A percentile compares a stretch with the other conserved stretches of the same genome.
phyloP scores from a whole-genome alignment of 1,140 invertebrate species.

The Pararge aegeria region DNA sequence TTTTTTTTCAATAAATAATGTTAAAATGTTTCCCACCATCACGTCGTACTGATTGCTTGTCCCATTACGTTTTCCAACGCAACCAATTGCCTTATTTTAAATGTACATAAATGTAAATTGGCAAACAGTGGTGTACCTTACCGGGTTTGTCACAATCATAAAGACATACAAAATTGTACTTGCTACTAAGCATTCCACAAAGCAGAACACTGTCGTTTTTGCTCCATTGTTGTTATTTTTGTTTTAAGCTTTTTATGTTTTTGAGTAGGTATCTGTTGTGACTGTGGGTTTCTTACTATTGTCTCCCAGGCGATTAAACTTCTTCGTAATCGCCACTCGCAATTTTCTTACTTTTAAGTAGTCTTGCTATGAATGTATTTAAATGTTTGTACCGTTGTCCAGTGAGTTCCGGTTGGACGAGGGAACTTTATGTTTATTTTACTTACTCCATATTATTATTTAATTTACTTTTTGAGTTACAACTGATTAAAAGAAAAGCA shows the following conservation, averaged over 20 bases:
- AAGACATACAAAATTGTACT: slow-evolving; percentile 59
- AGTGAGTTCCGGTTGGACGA: slow-evolving; percentile 50
- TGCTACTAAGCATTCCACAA: slow-evolving; percentile 62
- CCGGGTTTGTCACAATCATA: slow-evolving; percentile 55
- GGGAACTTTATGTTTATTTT: slow-evolving; percentile 43
- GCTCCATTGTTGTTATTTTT: slow-evolving; percentile 66
- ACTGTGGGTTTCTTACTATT: slow-evolving; percentile 64
- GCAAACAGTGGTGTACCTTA: slow-evolving; percentile 48
- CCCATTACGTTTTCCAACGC: slow-evolving; percentile 12
- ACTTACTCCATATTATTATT: slow-evolving; percentile 31
- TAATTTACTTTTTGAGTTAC: slow-evolving; percentile 3
- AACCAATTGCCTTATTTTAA: slow-evolving; percentile 10
- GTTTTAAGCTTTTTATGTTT: slow-evolving; percentile 67
- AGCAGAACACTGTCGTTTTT: slow-evolving; percentile 57
- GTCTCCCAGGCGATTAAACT: slow-evolving; percentile 51
- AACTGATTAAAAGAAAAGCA: neutral
- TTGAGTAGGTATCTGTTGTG: slow-evolving; percentile 70
- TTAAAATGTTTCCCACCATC: too few species aligned
- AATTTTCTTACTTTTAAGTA: slow-evolving; percentile 61
- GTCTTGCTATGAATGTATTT: slow-evolving; percentile 70
- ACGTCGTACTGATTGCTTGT: neutral
- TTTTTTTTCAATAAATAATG: too few species aligned
- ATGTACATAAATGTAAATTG: slow-evolving; percentile 22
- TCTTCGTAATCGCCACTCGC: slow-evolving; percentile 47
- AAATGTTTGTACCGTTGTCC: slow-evolving; percentile 58